phyloP scores from a whole-genome alignment of 2,888 invertebrate species.

The Lochmaea crataegi region DNA sequence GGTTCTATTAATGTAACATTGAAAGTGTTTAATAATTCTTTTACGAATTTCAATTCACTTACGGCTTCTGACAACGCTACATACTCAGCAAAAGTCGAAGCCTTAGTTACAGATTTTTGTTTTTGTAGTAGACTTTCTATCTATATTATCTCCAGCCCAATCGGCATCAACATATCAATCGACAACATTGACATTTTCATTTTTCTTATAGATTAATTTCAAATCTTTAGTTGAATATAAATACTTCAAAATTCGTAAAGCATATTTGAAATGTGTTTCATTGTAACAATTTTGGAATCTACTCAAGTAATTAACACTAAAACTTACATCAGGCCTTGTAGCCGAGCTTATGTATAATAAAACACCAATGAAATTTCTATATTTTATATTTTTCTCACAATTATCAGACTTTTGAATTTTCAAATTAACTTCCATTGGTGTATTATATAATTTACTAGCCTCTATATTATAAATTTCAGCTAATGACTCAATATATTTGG shows the following conservation, averaged over 20 bases:
- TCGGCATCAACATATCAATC: constrained; percentile 37
- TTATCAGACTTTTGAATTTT: constrained; percentile 20
- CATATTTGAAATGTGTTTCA: constrained; percentile 15
- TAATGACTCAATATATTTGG: constrained; percentile 33
- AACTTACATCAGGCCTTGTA: constrained; percentile 39
- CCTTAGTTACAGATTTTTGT: constrained; percentile 43
- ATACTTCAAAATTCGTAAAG: constrained; percentile 18
- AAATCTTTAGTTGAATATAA: constrained; percentile 40
- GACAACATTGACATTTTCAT: constrained; percentile 11
- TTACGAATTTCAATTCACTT: constrained; percentile 25
- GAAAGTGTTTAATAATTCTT: constrained; percentile 20
- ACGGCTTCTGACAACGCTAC: constrained; percentile 47
- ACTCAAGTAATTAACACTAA: constrained; percentile 25
- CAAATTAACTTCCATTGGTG: constrained; percentile 35
- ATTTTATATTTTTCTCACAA: constrained; percentile 15
- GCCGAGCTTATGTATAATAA: constrained; percentile 35
- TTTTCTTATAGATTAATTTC: constrained; percentile 33
- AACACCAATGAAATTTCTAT: constrained; percentile 33
- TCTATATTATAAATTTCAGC: constrained; percentile 29
- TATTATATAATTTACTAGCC: constrained; percentile 32
- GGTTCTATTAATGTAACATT: constrained; percentile 1
- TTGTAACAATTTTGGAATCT: constrained; percentile 16
- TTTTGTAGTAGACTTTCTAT: constrained; percentile 44
- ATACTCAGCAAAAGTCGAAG: constrained; percentile 49
- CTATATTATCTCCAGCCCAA: constrained; percentile 39